These are phyloP conservation scores for Dryoscopus gambensis DNA, from an alignment of 2,113 vertebrate species.

Conservation along the genomic window DNA sequence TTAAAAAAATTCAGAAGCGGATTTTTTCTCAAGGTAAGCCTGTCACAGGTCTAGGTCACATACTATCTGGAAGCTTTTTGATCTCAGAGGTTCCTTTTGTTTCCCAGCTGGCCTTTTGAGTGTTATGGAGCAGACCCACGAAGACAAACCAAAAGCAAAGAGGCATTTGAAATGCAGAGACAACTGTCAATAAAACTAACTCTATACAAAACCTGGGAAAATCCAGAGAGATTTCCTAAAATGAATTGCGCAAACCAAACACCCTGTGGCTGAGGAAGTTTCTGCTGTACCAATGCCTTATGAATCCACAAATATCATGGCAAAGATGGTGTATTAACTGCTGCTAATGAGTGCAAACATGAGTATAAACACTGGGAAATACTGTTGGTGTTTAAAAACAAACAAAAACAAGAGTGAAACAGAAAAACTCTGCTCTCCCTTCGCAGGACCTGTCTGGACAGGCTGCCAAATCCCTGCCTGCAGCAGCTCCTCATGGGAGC, in stretches of 20 bases:
- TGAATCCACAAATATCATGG: not conserved
- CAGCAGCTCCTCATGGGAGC: not conserved
- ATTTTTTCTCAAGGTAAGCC: not conserved
- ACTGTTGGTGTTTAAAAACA: constrained; percentile 15
- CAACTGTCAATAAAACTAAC: not conserved
- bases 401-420: not conserved
- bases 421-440: not conserved
- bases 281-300: not conserved
- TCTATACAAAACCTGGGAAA: constrained; percentile 1
- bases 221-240: constrained; percentile 19
- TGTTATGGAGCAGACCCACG: not conserved
- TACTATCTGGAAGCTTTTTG: not conserved
- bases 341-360: constrained; percentile 3
- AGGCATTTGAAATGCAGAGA: not conserved
- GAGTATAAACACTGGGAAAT: not conserved
- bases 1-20: not conserved
- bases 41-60: not conserved
- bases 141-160: not conserved
- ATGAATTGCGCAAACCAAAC: not conserved
- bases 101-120: not conserved
- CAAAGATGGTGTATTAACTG: not conserved
- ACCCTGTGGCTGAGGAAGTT: not conserved
- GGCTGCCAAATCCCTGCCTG: not conserved
- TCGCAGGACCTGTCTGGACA: not conserved
- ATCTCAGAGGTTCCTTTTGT: not conserved